phyloP scores from a whole-genome alignment of 1,140 invertebrate genomes.

The Anoplophora glabripennis region DNA sequence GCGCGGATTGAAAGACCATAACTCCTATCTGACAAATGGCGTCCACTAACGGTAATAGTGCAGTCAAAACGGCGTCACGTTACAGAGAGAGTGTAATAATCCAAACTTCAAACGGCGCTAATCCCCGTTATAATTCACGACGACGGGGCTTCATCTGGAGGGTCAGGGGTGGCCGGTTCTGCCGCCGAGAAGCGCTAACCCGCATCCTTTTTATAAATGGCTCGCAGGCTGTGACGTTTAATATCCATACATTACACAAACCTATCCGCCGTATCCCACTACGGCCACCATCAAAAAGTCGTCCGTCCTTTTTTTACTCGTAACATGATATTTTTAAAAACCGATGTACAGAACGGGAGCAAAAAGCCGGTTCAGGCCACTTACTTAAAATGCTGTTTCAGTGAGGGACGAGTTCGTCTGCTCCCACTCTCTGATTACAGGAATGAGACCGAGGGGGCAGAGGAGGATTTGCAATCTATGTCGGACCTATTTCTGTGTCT shows the following conservation, averaged over 20 bases:
- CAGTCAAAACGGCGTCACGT: too few relatives aligned
- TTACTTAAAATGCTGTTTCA: too few relatives aligned
- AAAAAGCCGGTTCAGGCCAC: not conserved
- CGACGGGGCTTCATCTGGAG: slow-evolving; percentile 13
- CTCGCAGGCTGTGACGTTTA: slow-evolving; percentile 42
- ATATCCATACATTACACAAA: slow-evolving; percentile 44
- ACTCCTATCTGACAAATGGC: too few relatives aligned
- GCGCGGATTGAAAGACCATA: too few relatives aligned
- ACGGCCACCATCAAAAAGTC: slow-evolving; percentile 29
- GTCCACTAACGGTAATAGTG: too few relatives aligned
- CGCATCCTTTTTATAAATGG: slow-evolving; percentile 45
- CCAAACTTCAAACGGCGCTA: slow-evolving; percentile 16
- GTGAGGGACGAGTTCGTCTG: too few relatives aligned
- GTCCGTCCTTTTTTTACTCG: slow-evolving; percentile 34
- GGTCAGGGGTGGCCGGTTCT: slow-evolving; percentile 16
- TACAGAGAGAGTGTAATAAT: not conserved
- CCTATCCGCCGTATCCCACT: slow-evolving; percentile 25
- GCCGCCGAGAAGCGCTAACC: slow-evolving; percentile 23
- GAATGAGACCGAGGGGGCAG: not conserved
- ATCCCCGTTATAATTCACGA: slow-evolving; percentile 25
- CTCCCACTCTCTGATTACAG: not conserved
- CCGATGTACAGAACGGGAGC: not conserved
- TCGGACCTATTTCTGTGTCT: not conserved
- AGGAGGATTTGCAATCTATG: not conserved
- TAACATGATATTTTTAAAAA: slow-evolving; percentile 17